Evolutionary conservation across 2,113 vertebrate species (phyloP), one percentile per base, ranked within the genome.

Genomic region (Pelodiscus sinensis): DNA sequence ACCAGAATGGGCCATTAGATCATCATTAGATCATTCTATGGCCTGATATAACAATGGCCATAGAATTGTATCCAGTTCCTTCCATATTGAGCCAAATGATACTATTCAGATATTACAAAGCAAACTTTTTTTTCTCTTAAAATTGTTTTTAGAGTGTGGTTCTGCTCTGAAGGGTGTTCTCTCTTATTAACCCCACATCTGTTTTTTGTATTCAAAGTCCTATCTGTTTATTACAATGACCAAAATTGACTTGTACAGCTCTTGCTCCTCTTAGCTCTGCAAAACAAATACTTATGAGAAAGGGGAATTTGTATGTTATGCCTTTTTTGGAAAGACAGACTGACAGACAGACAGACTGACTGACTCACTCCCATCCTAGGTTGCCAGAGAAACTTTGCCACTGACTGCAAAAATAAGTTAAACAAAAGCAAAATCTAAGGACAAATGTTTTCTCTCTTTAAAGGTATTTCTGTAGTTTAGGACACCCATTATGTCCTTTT

Each of bases 401-500:
- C 75, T 91, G 25, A n/a, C 84, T 92, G 85, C 84, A 88, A 93
- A 87, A 95, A 92, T 55, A 90, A 92, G 73, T 78, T 79, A 60
- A 2, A 0, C 44, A n/a, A 86, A 87, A 82, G 84, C 85, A 54
- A 75, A 91, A 25, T 35, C 85, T 65, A 81, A 86, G 83, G 71
- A 83, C 88, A 89, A 50, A 88, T 94, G 87, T 88, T 57, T 22
- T 81, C 50, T 83, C 24, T 62, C 57, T 86, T 55, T 10, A 44
- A 19, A 95, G 73, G 44, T 14, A 80, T 94, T 90, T 82, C 90
- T 82, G 81, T 31, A 55, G 78, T 57, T 86, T 91, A 52, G 87
- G 94, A 60, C 65, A 81, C 52, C 88, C 77, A 44, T 38, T 2
- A 3, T 91, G 80, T 65, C 54, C 52, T 85, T 95, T 94, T 94